Evolutionary conservation across 2,113 vertebrate species (phyloP).

Genomic region (Elachura formosa): DNA sequence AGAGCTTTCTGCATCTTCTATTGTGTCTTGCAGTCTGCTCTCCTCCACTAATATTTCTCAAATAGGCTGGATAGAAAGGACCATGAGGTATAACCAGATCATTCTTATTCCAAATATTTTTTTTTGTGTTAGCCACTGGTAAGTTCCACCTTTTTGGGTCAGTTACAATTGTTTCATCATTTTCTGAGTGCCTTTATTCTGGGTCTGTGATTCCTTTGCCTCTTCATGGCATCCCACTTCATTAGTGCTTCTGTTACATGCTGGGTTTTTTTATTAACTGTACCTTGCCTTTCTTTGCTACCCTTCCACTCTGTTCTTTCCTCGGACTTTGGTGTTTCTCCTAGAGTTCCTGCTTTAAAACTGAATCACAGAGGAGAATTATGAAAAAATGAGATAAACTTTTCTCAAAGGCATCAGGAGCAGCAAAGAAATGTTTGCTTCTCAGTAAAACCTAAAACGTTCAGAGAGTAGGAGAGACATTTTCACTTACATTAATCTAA

Average conservation of each 20-base stretch:
- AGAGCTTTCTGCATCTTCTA: background rate
- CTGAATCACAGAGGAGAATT: background rate
- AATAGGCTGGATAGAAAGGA: background rate
- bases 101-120: background rate
- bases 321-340: background rate
- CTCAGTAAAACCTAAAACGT: background rate
- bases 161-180: background rate
- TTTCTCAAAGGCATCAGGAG: background rate
- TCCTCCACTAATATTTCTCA: background rate
- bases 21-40: background rate
- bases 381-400: constrained; percentile 13
- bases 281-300: background rate
- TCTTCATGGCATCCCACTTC: background rate
- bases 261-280: background rate
- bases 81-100: background rate
- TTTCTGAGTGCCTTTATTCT: background rate
- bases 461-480: background rate
- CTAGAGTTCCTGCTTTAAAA: background rate
- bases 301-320: background rate
- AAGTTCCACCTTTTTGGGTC: background rate
- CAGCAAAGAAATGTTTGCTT: background rate
- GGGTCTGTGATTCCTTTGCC: background rate
- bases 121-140: background rate
- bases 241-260: background rate
- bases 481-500: constrained; percentile 10